Evolutionary conservation across 2,797 vertebrate species (phyloP).

Genomic region (Dryobates pubescens): DNA sequence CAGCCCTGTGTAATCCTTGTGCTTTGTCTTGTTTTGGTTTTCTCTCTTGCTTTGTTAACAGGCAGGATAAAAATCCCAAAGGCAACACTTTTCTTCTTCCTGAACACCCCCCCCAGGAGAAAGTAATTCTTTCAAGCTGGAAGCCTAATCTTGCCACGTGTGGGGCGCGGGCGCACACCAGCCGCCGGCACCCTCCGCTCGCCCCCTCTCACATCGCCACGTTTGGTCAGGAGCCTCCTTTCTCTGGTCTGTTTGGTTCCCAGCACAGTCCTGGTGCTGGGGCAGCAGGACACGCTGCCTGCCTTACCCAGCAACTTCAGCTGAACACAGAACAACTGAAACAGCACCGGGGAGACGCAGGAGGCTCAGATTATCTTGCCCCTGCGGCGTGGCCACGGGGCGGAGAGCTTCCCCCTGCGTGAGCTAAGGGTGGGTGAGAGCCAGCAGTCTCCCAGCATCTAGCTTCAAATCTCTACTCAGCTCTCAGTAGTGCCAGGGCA

Average conservation of each 20-base stretch:
- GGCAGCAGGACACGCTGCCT: conserved; percentile 15
- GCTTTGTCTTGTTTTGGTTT: not conserved
- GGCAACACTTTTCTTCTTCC: conserved; percentile 69
- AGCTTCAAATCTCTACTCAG: not conserved
- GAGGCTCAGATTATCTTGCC: not conserved
- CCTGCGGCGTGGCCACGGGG: not conserved
- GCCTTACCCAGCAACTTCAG: conserved; percentile 42
- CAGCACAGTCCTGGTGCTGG: conserved; percentile 44
- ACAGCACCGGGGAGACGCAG: not conserved
- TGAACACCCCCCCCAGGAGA: conserved; percentile 64
- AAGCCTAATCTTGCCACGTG: conserved; percentile 50
- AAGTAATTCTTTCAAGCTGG: conserved; percentile 73
- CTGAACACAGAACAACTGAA: conserved; percentile 66
- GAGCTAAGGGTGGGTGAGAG: conserved; percentile 13
- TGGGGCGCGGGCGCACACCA: conserved; percentile 58
- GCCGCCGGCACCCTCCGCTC: conserved; percentile 66
- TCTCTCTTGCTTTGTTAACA: conserved; percentile 69
- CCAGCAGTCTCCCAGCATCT: not conserved
- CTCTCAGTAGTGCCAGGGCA: conserved; percentile 8
- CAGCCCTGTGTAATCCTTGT: conserved; percentile 48
- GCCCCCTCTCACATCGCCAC: conserved; percentile 58
- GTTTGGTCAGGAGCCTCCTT: conserved; percentile 46
- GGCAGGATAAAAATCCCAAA: conserved; percentile 72
- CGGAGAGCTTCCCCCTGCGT: not conserved
- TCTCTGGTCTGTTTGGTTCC: conserved; percentile 32